phyloP scores from a whole-genome alignment of 2,113 vertebrate genomes.

The Accipiter cooperii region DNA sequence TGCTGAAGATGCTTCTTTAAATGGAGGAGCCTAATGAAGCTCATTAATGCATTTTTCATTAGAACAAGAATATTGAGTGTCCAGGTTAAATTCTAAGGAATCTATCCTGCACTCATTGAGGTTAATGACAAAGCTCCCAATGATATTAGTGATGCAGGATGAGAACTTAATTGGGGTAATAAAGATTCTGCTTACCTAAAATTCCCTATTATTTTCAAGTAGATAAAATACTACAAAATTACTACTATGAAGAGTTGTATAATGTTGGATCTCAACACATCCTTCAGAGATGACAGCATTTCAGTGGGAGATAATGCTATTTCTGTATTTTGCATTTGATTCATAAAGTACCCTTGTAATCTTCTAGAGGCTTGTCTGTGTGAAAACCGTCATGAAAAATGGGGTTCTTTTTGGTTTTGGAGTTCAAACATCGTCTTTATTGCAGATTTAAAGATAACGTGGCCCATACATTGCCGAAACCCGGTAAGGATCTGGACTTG shows the following conservation, averaged over 20 bases:
- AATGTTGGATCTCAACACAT: constrained; percentile 29
- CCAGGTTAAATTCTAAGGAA: constrained; percentile 56
- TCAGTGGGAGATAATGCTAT: background rate
- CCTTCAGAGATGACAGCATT: constrained; percentile 20
- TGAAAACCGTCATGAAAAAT: background rate
- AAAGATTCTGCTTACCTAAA: constrained; percentile 57
- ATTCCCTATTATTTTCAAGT: constrained; percentile 39
- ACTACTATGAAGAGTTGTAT: background rate
- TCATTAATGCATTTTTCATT: constrained; percentile 62
- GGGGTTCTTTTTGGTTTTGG: background rate
- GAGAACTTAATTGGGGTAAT: constrained; percentile 60
- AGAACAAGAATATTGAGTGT: constrained; percentile 39
- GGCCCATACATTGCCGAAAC: background rate
- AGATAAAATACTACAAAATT: constrained; percentile 30
- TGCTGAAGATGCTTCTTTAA: constrained; percentile 18
- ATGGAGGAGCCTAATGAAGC: constrained; percentile 21
- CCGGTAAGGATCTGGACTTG: background rate
- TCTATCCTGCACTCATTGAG: constrained; percentile 12
- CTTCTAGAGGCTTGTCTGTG: background rate
- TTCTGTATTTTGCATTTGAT: constrained; percentile 3
- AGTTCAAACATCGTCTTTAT: background rate
- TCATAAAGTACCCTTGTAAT: background rate
- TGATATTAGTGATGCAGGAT: constrained; percentile 37
- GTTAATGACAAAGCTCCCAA: constrained; percentile 49
- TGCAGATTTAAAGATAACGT: background rate